Conservation (phyloP, 1,140 invertebrate genomes). For the Neodiprion virginianus region DNA sequence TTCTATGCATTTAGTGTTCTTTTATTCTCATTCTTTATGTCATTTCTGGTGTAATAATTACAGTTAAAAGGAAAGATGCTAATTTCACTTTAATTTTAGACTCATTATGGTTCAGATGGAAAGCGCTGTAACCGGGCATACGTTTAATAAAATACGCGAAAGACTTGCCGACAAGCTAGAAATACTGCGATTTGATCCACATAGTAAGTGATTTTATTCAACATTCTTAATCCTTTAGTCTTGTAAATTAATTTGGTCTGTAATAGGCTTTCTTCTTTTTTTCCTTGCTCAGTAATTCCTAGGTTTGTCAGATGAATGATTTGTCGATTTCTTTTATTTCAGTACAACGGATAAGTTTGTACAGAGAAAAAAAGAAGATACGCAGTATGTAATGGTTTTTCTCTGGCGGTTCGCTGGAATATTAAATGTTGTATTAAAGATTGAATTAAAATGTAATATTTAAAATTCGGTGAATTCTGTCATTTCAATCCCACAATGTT, state of each 20-base stretch:
- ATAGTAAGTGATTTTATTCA: conserved; percentile 64
- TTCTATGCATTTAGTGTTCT: no score
- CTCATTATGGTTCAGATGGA: conserved; percentile 77
- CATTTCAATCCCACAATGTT: no score
- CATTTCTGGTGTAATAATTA: not conserved
- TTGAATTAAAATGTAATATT: not conserved
- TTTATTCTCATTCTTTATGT: not conserved
- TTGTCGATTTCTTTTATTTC: conserved; percentile 44
- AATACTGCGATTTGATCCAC: conserved; percentile 74
- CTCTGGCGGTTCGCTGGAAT: not conserved
- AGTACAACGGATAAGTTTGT: conserved; percentile 69
- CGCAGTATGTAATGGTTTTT: conserved; percentile 56
- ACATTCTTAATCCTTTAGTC: no score
- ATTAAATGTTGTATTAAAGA: not conserved
- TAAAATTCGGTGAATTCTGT: no score
- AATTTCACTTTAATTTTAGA: conserved; percentile 54
- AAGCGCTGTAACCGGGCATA: conserved; percentile 78
- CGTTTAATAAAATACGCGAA: conserved; percentile 69
- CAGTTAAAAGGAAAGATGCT: not conserved
- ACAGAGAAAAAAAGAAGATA: conserved; percentile 70
- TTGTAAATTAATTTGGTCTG: no score
- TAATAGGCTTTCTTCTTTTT: no score
- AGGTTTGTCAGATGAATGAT: no score
- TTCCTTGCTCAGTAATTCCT: no score
- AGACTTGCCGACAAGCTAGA: conserved; percentile 78